Evolutionary conservation across 2,113 vertebrate species (phyloP).

Genomic region (Coptodon bakossiorum): DNA sequence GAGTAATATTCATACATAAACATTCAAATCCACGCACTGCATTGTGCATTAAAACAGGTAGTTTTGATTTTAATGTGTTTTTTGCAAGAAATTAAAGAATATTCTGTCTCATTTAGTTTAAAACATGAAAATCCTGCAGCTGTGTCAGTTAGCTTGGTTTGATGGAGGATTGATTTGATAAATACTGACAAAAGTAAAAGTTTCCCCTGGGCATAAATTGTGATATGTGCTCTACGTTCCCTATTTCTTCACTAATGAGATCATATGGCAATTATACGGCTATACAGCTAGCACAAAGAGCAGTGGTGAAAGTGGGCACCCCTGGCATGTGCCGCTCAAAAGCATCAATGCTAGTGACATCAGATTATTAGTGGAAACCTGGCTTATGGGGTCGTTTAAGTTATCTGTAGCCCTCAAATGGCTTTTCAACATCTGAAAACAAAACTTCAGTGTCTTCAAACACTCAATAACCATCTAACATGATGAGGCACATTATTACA

Average conservation of each 20-base stretch:
- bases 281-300: background rate
- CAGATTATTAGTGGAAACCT: background rate
- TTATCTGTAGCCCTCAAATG: background rate
- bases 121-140: background rate
- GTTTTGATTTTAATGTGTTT: background rate
- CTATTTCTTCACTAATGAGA: background rate
- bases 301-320: background rate
- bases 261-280: background rate
- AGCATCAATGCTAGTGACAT: background rate
- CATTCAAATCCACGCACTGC: accelerated
- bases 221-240: background rate
- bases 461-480: background rate
- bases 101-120: background rate
- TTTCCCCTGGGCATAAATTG: background rate
- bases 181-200: background rate
- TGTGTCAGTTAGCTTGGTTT: background rate
- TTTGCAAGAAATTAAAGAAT: background rate
- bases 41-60: background rate
- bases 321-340: background rate
- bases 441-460: background rate
- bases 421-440: background rate
- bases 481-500: background rate
- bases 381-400: background rate
- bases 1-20: background rate
- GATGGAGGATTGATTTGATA: background rate